These are phyloP conservation scores for Myathropa florea DNA, from an alignment of 2,888 invertebrate genomes.

Conservation along the genomic window DNA sequence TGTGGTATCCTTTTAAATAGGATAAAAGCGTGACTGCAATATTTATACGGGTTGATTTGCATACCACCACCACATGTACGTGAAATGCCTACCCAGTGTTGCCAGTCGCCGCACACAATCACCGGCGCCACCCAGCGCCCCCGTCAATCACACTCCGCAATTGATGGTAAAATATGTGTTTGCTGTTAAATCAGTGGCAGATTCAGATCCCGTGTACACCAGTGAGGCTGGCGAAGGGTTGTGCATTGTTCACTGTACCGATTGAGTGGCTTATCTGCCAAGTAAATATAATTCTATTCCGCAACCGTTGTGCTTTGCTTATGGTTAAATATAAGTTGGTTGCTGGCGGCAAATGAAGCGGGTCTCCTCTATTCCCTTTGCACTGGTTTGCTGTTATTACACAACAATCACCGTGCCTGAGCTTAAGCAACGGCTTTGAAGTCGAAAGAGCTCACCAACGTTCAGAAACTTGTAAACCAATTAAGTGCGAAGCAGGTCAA, in stretches of 20 bases:
- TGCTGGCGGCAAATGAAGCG: too few relatives aligned
- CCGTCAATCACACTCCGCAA: conserved; percentile 61
- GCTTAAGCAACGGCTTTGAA: background rate
- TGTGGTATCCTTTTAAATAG: conserved; percentile 69
- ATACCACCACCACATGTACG: conserved; percentile 54
- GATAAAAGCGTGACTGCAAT: conserved; percentile 73
- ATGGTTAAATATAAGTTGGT: background rate
- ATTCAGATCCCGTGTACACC: conserved; percentile 12
- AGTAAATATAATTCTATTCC: conserved; percentile 31
- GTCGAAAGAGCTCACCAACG: background rate
- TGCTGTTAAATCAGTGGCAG: conserved; percentile 59
- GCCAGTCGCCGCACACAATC: background rate
- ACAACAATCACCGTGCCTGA: background rate
- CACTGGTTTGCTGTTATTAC: background rate
- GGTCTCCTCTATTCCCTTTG: background rate
- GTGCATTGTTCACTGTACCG: conserved; percentile 35
- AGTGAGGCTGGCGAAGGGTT: background rate
- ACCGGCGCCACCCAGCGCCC: background rate
- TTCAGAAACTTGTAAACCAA: background rate
- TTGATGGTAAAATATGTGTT: conserved; percentile 67
- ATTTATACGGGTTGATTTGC: conserved; percentile 72
- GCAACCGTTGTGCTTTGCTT: conserved; percentile 2
- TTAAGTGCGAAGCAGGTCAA: background rate
- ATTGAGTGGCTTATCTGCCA: conserved; percentile 41
- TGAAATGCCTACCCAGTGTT: conserved; percentile 46